Evolutionary conservation across 2,797 vertebrate species (phyloP).

Genomic region (Sebastes nivosus): DNA sequence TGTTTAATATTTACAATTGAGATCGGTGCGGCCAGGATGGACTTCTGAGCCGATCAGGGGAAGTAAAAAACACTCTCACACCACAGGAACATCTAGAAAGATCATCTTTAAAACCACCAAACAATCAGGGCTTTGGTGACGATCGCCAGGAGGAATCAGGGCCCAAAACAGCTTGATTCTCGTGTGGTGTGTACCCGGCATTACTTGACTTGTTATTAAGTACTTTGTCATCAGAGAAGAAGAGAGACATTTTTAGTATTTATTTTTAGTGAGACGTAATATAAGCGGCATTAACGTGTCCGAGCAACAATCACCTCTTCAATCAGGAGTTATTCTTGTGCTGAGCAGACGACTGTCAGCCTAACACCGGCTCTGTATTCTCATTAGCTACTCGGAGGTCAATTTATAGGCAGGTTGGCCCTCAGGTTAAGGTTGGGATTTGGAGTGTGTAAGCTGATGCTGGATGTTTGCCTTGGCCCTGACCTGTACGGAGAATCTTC

Average conservation of each 20-base stretch:
- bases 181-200: too few relatives aligned
- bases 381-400: conserved; percentile 51
- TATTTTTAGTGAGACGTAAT: neutral
- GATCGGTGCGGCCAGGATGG: too few relatives aligned
- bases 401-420: conserved; percentile 30
- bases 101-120: too few relatives aligned
- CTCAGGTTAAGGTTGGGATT: conserved; percentile 66
- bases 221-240: neutral
- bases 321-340: conserved; percentile 23
- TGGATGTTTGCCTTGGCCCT: conserved; percentile 59
- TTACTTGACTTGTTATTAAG: neutral
- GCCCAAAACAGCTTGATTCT: too few relatives aligned
- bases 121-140: too few relatives aligned
- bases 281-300: neutral
- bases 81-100: too few relatives aligned
- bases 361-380: conserved; percentile 19
- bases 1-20: too few relatives aligned
- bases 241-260: neutral
- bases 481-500: conserved; percentile 56
- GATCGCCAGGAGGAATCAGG: too few relatives aligned
- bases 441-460: conserved; percentile 64
- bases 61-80: too few relatives aligned
- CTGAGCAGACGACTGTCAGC: conserved; percentile 6
- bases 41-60: too few relatives aligned
- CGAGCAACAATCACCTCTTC: neutral